Evolutionary conservation across 2,888 invertebrate genomes (phyloP), one percentile per base, ranked within the genome.

Genomic region (Monoplex corrugatus): DNA sequence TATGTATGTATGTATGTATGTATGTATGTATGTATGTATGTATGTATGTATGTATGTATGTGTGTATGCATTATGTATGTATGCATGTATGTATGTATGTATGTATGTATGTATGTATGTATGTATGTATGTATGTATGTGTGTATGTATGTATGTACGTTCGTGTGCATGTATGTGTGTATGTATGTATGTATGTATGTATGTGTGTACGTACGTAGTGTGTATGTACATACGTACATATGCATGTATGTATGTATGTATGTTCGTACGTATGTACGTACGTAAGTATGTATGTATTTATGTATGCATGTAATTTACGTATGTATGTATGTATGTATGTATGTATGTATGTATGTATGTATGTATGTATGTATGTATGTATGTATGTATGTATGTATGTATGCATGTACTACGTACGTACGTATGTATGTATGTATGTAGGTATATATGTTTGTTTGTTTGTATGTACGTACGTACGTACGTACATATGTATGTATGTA

Each of bases 341-440:
- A 5, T 23, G 68, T 5, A 5, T n/a, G 68, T 68, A 10, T 68
- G n/a, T 28, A n/a, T 68, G 68, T 68, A 28, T 68, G 68, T 28
- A 6, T 68, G 68, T 68, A n/a, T 68, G 68, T 68, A n/a, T 68
- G 68, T 68, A n/a, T 68, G 68, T 68, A n/a, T 68, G 68, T 68
- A n/a, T 68, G 68, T 68, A n/a, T 68, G 68, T 68, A n/a, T 68
- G 68, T 68, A n/a, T 68, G 68, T 68, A n/a, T 68, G 68, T 68
- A n/a, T 68, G 68, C n/a, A n/a, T 68, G 68, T 68, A n/a, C n/a
- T 5, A n/a, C n/a, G 68, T 68, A n/a, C n/a, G 68, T 5, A n/a
- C n/a, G 19, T 32, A 10, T 80, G 40, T 43, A 19, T 80, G 38
- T 35, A 23, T 80, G 40, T 43, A 5, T 80, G 40, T 80, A 23